Conservation (phyloP, 1,140 invertebrate species). For the Dinothrombium tinctorium region DNA sequence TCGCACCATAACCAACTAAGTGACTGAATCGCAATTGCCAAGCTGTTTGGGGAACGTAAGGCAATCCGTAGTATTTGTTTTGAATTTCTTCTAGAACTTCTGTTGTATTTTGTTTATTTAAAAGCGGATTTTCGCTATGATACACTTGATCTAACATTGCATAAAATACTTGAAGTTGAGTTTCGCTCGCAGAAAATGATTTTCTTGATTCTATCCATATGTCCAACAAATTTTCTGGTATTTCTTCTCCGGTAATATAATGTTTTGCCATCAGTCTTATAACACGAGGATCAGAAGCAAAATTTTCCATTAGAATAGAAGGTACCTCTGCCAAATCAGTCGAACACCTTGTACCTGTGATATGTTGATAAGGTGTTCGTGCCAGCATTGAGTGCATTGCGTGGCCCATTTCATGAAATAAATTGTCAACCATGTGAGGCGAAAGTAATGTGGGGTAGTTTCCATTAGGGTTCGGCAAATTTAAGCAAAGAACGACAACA, state of each 20-base stretch:
- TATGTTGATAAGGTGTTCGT: constrained; percentile 80
- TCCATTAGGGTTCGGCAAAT: constrained; percentile 37
- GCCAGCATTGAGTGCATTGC: constrained; percentile 97
- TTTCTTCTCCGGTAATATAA: constrained; percentile 60
- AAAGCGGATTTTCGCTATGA: constrained; percentile 36
- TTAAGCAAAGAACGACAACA: constrained; percentile 77
- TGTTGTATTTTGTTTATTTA: constrained; percentile 27
- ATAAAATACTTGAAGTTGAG: constrained; percentile 72
- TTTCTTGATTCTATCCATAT: constrained; percentile 55
- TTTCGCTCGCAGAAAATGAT: constrained; percentile 64
- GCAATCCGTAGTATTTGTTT: constrained; percentile 54
- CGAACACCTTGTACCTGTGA: constrained; percentile 81
- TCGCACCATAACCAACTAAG: constrained; percentile 87
- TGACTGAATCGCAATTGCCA: constrained; percentile 93
- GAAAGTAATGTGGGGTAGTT: constrained; percentile 46
- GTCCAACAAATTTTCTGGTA: constrained; percentile 48
- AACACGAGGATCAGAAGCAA: constrained; percentile 66
- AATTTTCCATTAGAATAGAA: constrained; percentile 94
- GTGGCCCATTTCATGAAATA: constrained; percentile 98
- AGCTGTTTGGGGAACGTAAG: constrained; percentile 66
- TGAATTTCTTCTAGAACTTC: constrained; percentile 57
- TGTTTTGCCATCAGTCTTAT: constrained; percentile 66
- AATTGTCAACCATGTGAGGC: constrained; percentile 66
- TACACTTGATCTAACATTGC: constrained; percentile 68
- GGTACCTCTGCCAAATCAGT: constrained; percentile 98